A percentile compares a stretch with the other conserved stretches of the same genome.
These are phyloP conservation scores for Drosophila siamana DNA, from an alignment of 2,888 invertebrate species.

Conservation along the genomic window DNA sequence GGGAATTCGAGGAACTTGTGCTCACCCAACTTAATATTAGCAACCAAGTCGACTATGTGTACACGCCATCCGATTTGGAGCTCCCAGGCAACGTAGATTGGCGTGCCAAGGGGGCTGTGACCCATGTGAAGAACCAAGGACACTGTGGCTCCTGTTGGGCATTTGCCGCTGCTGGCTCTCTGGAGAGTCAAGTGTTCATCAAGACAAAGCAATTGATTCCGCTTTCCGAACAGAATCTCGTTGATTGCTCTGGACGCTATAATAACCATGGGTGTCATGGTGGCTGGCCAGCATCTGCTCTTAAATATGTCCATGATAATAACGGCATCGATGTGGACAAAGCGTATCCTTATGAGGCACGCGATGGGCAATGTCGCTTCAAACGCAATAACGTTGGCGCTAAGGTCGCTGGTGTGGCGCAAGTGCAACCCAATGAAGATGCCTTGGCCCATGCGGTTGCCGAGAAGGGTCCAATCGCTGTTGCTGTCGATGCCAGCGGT, in stretches of 20 bases:
- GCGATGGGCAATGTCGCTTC: conserved; percentile 94
- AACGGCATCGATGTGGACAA: conserved; percentile 81
- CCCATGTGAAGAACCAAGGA: conserved; percentile 95
- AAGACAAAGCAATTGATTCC: conserved; percentile 90
- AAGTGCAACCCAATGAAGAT: conserved; percentile 90
- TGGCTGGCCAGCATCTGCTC: conserved; percentile 94
- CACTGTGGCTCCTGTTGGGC: conserved; percentile 96
- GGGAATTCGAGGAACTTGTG: conserved; percentile 88
- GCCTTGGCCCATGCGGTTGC: conserved; percentile 89
- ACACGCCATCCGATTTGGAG: conserved; percentile 87
- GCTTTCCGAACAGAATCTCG: conserved; percentile 95
- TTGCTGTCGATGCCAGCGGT: conserved; percentile 95
- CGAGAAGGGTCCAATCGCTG: conserved; percentile 95
- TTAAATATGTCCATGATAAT: conserved; percentile 94
- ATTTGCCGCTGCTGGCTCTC: conserved; percentile 94
- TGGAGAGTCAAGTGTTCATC: conserved; percentile 95
- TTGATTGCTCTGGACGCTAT: conserved; percentile 90
- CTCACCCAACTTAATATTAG: conserved; percentile 56
- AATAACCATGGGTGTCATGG: conserved; percentile 98
- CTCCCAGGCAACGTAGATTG: conserved; percentile 92
- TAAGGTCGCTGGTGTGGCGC: conserved; percentile 92
- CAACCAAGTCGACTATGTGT: conserved; percentile 58
- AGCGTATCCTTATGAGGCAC: conserved; percentile 92
- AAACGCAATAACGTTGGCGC: conserved; percentile 88
- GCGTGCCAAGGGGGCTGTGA: conserved; percentile 93